A percentile compares a stretch with the other conserved stretches of the same genome.
Conservation (phyloP, 2,888 invertebrate species). For the Gerosis bhagava region DNA sequence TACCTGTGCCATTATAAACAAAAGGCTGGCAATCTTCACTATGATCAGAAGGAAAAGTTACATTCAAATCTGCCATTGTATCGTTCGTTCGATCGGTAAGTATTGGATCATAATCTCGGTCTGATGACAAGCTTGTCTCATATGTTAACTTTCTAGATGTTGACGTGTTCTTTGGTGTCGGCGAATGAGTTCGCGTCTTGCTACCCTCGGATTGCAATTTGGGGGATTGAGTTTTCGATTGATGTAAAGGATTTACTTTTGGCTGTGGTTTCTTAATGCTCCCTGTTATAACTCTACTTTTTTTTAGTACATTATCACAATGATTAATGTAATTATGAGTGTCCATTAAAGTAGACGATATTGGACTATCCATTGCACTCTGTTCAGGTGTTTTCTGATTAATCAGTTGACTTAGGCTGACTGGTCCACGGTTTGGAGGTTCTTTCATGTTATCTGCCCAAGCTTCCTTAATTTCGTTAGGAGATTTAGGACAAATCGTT, state of each 20-base stretch:
- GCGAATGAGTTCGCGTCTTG: constrained; percentile 53
- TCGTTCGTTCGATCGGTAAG: constrained; percentile 75
- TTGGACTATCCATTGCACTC: constrained; percentile 42
- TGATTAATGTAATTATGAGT: constrained; percentile 60
- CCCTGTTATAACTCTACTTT: constrained; percentile 59
- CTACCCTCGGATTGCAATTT: constrained; percentile 43
- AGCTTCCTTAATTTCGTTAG: constrained; percentile 60
- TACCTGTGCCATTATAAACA: constrained; percentile 29
- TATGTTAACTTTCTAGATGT: constrained; percentile 58
- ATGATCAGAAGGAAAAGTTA: constrained; percentile 69
- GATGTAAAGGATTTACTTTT: constrained; percentile 20
- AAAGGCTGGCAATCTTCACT: constrained; percentile 48
- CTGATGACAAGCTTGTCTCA: constrained; percentile 59
- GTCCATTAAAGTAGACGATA: constrained; percentile 54
- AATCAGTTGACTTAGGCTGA: constrained; percentile 70
- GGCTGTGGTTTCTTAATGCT: constrained; percentile 52
- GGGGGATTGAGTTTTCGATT: constrained; percentile 36
- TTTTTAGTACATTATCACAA: constrained; percentile 60
- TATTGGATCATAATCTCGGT: constrained; percentile 58
- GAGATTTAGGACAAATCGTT: constrained; percentile 64
- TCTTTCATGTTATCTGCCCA: constrained; percentile 55
- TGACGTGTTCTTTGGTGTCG: constrained; percentile 39
- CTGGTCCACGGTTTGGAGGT: constrained; percentile 53
- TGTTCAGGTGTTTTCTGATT: constrained; percentile 50
- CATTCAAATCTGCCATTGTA: constrained; percentile 73